Conservation (phyloP, 2,797 vertebrate species). For the Hypotaenidia okinawae region DNA sequence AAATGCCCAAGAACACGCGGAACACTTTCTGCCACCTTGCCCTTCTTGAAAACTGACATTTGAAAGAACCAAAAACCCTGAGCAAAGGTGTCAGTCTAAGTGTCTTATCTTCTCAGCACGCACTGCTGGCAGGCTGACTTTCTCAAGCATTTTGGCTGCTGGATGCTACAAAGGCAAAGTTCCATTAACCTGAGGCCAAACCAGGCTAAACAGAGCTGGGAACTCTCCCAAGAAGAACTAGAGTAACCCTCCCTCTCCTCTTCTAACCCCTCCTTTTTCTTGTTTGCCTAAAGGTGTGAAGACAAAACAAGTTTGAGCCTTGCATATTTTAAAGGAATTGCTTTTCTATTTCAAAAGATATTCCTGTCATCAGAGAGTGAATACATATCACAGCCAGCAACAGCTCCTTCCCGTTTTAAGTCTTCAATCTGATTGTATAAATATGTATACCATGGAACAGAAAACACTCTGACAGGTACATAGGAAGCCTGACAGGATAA, state of each 20-base stretch:
- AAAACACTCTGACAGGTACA: slow-evolving; percentile 37
- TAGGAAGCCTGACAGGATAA: slow-evolving; percentile 37
- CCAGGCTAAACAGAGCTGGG: not conserved
- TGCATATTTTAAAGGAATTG: not conserved
- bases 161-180: not conserved
- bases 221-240: not conserved
- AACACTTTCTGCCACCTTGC: not conserved
- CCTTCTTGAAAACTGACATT: not conserved
- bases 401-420: not conserved
- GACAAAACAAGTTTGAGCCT: not conserved
- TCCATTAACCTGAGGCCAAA: not conserved
- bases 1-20: not conserved
- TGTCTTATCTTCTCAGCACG: not conserved
- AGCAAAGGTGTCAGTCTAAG: not conserved
- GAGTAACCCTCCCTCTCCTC: not conserved
- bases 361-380: not conserved
- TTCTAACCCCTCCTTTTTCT: not conserved
- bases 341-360: not conserved
- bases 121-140: fast-evolving
- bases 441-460: not conserved
- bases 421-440: slow-evolving; percentile 37
- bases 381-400: not conserved
- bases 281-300: not conserved
- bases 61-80: not conserved
- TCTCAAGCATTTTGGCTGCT: not conserved